A percentile compares a stretch with the other conserved stretches of the same genome.
Conservation (phyloP, 2,797 vertebrate species). For the Mionectes olivaceus region DNA sequence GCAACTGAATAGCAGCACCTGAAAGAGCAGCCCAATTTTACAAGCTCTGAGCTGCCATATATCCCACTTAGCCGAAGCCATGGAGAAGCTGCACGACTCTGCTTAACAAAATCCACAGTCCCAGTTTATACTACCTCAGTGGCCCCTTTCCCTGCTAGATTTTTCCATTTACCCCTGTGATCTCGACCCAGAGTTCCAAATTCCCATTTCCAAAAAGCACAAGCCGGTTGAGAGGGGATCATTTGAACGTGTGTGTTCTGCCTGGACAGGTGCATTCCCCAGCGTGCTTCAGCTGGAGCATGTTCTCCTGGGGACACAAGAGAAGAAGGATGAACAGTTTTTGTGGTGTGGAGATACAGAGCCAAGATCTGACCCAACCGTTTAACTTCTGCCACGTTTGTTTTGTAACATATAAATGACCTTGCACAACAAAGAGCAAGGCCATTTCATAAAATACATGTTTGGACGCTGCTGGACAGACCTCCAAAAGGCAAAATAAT, state of each 20-base stretch:
- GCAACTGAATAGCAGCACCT: not conserved
- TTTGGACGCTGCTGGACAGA: not conserved
- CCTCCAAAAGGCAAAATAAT: not conserved
- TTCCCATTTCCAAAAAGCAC: not conserved
- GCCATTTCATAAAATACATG: rapidly evolving
- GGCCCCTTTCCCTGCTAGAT: not conserved
- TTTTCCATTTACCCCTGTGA: not conserved
- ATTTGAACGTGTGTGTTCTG: not conserved
- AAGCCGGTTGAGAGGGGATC: not conserved
- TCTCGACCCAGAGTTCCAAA: not conserved
- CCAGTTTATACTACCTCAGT: not conserved
- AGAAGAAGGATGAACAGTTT: not conserved
- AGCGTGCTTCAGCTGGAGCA: not conserved
- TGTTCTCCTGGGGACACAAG: not conserved
- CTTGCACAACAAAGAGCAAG: not conserved
- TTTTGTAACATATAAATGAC: not conserved
- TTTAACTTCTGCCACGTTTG: not conserved
- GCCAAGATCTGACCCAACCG: not conserved
- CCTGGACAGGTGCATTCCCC: rapidly evolving
- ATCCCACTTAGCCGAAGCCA: not conserved
- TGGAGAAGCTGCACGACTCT: not conserved
- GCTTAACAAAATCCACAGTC: not conserved
- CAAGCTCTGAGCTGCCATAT: not conserved
- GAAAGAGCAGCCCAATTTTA: not conserved
- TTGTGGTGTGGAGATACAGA: rapidly evolving